Base-by-base conservation (phyloP, 2,797 vertebrate genomes). In the Enteromius anoplus region DNA sequence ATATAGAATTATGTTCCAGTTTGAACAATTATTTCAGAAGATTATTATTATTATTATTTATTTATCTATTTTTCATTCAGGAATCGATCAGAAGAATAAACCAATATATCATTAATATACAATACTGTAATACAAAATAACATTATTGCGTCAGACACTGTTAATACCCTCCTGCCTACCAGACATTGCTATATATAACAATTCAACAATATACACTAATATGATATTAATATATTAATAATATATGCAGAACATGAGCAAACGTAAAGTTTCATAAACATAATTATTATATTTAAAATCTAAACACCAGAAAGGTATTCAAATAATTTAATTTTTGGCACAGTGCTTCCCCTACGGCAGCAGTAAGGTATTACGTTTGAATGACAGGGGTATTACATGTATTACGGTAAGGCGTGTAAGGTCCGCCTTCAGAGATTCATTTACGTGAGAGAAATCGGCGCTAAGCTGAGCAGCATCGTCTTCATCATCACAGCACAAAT, bases 371-470 rank as follows among this genome's bases (percentile, higher is more conserved):
- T 3, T n/a, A 42, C 0, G 7, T 5, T 32, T 53, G 1, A 7
- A 15, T 21, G 5, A 8, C 17, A 14, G 10, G n/a, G 5, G 34
- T 53, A 58, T 42, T 84, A 2, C 8, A 3, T 12, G 69, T n/a
- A 81, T 93, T 94, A 94, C 94, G 94, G 93, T 91, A 89, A 34
- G 12, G 29, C 1, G 9, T 6, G 9, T 77, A 91, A 69, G 89
- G 87, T 91, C 85, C 94, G 88, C 94, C 93, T 86, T 89, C 90
- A 23, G 88, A 1, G 86, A 78, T 85, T 88, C 80, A 88, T 80
- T 89, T 91, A 87, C 85, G 87, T 90, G 91, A 92, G 91, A 87
- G 85, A 55, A 75, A 51, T 82, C 75, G 75, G 83, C 81, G 90
- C 89, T 87, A 14, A 87, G 86, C 89, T 85, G 79, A 40, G 60